Conservation (phyloP, 2,797 vertebrate species). For the Lerista edwardsae region DNA sequence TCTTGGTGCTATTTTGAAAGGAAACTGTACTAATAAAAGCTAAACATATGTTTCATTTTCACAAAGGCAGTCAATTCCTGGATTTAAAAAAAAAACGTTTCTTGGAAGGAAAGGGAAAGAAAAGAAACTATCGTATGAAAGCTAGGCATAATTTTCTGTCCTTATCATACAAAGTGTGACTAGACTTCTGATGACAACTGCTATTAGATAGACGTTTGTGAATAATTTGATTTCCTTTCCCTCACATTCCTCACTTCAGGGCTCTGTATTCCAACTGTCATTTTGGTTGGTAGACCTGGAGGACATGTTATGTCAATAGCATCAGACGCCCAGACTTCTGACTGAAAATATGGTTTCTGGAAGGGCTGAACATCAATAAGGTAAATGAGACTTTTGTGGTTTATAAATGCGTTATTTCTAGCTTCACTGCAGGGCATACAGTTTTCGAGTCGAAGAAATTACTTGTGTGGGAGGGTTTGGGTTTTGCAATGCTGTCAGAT, state of each 20-base stretch:
- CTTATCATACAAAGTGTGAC: conserved; percentile 4
- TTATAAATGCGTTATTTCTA: conserved; percentile 48
- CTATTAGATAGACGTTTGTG: conserved; percentile 2
- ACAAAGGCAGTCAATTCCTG: conserved; percentile 16
- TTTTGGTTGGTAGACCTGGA: conserved; percentile 51
- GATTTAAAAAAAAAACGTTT: conserved; percentile 1
- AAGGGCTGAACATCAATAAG: conserved; percentile 41
- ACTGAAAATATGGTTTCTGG: conserved; percentile 40
- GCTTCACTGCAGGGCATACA: neutral
- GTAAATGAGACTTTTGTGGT: conserved; percentile 36
- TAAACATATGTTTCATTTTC: neutral
- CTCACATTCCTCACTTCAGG: conserved; percentile 31
- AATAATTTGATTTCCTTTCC: conserved; percentile 8
- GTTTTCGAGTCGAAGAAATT: conserved; percentile 41
- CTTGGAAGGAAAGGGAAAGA: conserved; percentile 13
- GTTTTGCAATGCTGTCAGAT: conserved; percentile 25
- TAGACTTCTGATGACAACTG: conserved; percentile 6
- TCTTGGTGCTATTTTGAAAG: conserved; percentile 12
- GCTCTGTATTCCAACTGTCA: conserved; percentile 18
- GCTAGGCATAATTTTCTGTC: conserved; percentile 17
- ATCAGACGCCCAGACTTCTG: conserved; percentile 45
- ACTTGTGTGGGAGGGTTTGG: neutral
- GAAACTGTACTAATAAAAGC: neutral
- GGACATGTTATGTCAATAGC: conserved; percentile 54
- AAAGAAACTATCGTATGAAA: conserved; percentile 22